Evolutionary conservation across 2,113 vertebrate genomes (phyloP).

Genomic region (Lycaon pictus): DNA sequence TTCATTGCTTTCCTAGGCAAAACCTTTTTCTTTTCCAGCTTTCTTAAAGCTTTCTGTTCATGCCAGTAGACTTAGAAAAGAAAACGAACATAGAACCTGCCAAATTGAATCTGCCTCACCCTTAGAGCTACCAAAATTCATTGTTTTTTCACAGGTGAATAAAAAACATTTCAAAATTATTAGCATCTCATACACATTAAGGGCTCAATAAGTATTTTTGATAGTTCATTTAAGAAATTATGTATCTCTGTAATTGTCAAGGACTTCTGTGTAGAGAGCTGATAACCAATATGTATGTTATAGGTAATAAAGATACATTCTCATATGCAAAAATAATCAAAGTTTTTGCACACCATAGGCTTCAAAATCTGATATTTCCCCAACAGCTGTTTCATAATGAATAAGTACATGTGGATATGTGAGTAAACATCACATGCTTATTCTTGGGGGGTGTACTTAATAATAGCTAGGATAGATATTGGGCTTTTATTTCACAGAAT

Average conservation of each 20-base stretch:
- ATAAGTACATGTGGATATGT: not conserved
- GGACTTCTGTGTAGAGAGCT: not conserved
- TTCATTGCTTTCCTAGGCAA: not conserved
- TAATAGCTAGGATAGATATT: not conserved
- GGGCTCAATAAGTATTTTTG: not conserved
- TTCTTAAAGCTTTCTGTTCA: not conserved
- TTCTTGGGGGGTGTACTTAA: not conserved
- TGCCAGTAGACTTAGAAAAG: not conserved
- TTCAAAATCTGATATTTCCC: not conserved
- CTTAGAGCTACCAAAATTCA: not conserved
- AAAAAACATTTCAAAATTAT: not conserved
- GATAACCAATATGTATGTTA: not conserved
- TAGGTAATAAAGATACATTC: not conserved
- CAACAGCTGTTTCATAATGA: not conserved
- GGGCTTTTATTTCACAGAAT: constrained; percentile 8
- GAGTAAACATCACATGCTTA: not conserved
- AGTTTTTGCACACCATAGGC: not conserved
- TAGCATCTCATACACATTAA: not conserved
- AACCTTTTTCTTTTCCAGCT: not conserved
- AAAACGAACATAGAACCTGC: not conserved
- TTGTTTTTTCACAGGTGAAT: not conserved
- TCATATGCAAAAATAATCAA: not conserved
- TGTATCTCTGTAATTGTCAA: not conserved
- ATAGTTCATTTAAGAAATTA: not conserved
- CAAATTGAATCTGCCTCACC: not conserved